phyloP scores from a whole-genome alignment of 2,797 vertebrate species.

The Danio kyathit region DNA sequence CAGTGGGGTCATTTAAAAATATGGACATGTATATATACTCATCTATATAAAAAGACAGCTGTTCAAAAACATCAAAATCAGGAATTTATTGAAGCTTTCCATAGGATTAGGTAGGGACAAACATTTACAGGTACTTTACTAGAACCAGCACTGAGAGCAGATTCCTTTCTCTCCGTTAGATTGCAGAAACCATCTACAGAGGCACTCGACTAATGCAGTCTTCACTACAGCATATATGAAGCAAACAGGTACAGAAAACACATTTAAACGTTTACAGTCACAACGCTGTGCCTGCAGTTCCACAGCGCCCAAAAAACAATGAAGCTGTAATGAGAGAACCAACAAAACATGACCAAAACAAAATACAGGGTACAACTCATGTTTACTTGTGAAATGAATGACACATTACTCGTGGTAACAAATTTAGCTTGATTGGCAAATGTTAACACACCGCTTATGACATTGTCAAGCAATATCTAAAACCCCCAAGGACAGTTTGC shows the following conservation, averaged over 20 bases:
- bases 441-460: slow-evolving; percentile 61
- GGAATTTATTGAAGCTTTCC: slow-evolving; percentile 78
- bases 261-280: slow-evolving; percentile 36
- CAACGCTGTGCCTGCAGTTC: slow-evolving; percentile 52
- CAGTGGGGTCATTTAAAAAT: background rate
- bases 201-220: slow-evolving; percentile 76
- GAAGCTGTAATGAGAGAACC: slow-evolving; percentile 45
- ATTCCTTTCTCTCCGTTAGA: slow-evolving; percentile 65
- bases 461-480: slow-evolving; percentile 60
- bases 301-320: slow-evolving; percentile 63
- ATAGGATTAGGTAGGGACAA: slow-evolving; percentile 69
- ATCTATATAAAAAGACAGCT: slow-evolving; percentile 17
- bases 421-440: slow-evolving; percentile 75
- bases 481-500: slow-evolving; percentile 52
- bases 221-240: slow-evolving; percentile 61
- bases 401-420: slow-evolving; percentile 49
- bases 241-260: slow-evolving; percentile 51
- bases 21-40: background rate
- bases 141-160: slow-evolving; percentile 70
- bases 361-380: slow-evolving; percentile 51
- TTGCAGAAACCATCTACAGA: slow-evolving; percentile 67
- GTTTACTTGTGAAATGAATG: slow-evolving; percentile 56
- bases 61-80: slow-evolving; percentile 67
- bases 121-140: slow-evolving; percentile 76
- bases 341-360: slow-evolving; percentile 40